These are phyloP conservation scores for Hydroisotoma schaefferi DNA, from an alignment of 2,888 invertebrate genomes.

Conservation along the genomic window DNA sequence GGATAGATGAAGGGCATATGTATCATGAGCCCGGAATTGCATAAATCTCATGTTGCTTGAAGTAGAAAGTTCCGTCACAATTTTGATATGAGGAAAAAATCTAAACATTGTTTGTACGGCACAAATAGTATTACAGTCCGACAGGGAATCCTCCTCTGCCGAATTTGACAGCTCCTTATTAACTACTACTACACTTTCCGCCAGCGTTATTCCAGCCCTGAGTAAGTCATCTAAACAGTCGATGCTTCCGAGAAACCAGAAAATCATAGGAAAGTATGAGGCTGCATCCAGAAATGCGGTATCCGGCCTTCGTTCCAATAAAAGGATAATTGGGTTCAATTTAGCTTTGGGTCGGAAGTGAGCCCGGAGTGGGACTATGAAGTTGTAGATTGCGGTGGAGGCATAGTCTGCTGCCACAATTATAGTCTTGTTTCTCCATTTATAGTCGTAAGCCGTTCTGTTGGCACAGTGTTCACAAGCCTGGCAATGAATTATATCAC, in stretches of 20 bases:
- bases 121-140: slow-evolving; percentile 97
- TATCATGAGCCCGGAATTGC: slow-evolving; percentile 92
- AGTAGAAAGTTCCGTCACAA: slow-evolving; percentile 95
- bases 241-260: slow-evolving; percentile 97
- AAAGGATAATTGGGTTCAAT: slow-evolving; percentile 88
- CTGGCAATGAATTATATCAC: too few species aligned
- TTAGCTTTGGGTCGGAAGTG: slow-evolving; percentile 84
- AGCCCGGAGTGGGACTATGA: slow-evolving; percentile 92
- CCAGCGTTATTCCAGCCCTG: slow-evolving; percentile 85
- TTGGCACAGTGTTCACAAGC: slow-evolving; percentile 91
- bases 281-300: slow-evolving; percentile 91
- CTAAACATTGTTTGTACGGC: slow-evolving; percentile 80
- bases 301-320: slow-evolving; percentile 85
- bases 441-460: slow-evolving; percentile 67
- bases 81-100: slow-evolving; percentile 96
- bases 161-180: slow-evolving; percentile 96
- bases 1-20: slow-evolving; percentile 91
- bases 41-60: slow-evolving; percentile 99
- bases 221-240: slow-evolving; percentile 85
- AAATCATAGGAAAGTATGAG: slow-evolving; percentile 93
- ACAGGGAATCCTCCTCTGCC: slow-evolving; percentile 90
- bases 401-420: slow-evolving; percentile 96
- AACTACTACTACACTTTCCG: slow-evolving; percentile 91
- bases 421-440: slow-evolving; percentile 95
- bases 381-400: slow-evolving; percentile 96